Evolutionary conservation across 2,888 invertebrate genomes (phyloP).

Genomic region (Microctonus aethiopoides): DNA sequence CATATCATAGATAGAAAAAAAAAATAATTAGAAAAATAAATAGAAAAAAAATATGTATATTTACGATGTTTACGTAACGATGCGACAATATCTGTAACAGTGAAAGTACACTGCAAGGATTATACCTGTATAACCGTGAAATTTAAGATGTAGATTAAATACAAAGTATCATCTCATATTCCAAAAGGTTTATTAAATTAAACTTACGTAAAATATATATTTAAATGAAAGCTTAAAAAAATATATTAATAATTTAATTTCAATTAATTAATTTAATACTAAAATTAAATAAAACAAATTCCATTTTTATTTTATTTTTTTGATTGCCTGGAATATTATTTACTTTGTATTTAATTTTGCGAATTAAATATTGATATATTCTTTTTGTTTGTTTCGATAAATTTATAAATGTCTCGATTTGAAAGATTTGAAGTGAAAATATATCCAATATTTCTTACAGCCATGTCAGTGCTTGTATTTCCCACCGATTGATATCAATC

Average conservation of each 20-base stretch:
- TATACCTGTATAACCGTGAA: constrained; percentile 2
- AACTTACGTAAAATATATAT: no score
- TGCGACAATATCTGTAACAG: constrained; percentile 23
- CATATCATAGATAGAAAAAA: not conserved
- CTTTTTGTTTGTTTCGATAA: no score
- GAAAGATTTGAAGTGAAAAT: not conserved
- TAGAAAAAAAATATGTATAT: not conserved
- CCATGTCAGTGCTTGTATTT: not conserved
- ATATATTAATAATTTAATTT: no score
- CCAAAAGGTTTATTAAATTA: not conserved
- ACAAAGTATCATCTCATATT: not conserved
- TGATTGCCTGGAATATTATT: no score
- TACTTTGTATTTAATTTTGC: not conserved
- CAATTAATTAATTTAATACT: no score
- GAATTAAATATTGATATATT: no score
- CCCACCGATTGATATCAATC: constrained; percentile 17
- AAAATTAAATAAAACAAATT: no score
- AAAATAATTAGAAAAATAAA: not conserved
- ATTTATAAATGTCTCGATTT: not conserved
- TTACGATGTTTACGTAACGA: constrained; percentile 14
- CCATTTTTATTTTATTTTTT: no score
- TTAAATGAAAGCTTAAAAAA: no score
- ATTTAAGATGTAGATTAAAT: constrained; percentile 26
- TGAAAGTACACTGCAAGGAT: constrained; percentile 24
- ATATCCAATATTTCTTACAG: not conserved